Evolutionary conservation across 1,140 invertebrate species (phyloP).

Genomic region (Diorhabda carinulata): DNA sequence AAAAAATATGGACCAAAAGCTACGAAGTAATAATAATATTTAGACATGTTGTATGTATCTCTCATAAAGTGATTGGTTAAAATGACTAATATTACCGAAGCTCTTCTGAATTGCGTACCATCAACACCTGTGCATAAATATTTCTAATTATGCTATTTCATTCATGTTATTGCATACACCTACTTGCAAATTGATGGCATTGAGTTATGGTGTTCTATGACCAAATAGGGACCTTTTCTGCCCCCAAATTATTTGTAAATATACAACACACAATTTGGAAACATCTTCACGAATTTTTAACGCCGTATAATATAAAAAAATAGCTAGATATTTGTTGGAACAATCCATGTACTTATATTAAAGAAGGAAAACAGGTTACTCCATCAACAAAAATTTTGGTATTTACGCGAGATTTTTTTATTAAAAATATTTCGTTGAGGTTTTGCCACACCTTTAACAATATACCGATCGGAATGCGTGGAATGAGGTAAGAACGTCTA

Average conservation of each 20-base stretch:
- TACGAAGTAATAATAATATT: too few relatives aligned
- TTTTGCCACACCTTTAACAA: conserved; percentile 10
- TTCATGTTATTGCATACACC: conserved; percentile 1
- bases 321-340: too few relatives aligned
- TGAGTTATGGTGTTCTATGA: neutral
- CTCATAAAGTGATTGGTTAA: neutral
- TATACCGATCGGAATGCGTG: conserved; percentile 10
- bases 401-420: neutral
- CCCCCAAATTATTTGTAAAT: neutral
- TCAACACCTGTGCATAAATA: conserved; percentile 3
- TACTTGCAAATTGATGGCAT: neutral
- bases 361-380: too few relatives aligned
- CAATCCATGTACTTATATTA: too few relatives aligned
- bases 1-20: too few relatives aligned
- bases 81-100: neutral
- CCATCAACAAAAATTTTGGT: too few relatives aligned
- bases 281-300: too few relatives aligned
- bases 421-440: conserved; percentile 6
- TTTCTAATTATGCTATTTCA: conserved; percentile 1
- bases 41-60: neutral
- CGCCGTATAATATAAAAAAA: too few relatives aligned
- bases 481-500: conserved; percentile 12
- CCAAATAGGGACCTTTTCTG: neutral
- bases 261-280: neutral
- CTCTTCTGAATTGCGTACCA: neutral